Conservation (phyloP, 2,797 vertebrate species). For the Malacoctenus gilli region DNA sequence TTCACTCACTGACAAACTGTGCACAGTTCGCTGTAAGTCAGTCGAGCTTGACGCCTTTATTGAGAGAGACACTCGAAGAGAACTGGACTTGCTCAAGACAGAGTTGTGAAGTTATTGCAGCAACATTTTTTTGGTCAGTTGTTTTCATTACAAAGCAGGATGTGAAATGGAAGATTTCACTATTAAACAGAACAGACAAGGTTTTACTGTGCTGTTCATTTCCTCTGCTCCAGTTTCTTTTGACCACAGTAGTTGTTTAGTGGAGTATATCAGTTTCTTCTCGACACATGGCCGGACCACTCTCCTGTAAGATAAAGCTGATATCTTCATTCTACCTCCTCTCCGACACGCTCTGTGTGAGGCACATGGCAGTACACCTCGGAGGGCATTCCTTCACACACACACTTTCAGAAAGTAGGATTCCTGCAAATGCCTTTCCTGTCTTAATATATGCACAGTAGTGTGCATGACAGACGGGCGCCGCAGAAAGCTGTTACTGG, state of each 20-base stretch:
- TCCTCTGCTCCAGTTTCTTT: constrained; percentile 37
- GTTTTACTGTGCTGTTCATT: constrained; percentile 49
- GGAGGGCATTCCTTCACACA: constrained; percentile 29
- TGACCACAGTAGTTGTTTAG: constrained; percentile 63
- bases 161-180: constrained; percentile 50
- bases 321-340: constrained; percentile 72
- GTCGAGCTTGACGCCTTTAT: neutral
- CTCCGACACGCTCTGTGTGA: constrained; percentile 37
- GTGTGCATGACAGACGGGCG: constrained; percentile 53
- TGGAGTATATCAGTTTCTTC: constrained; percentile 60
- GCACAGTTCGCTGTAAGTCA: neutral
- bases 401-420: constrained; percentile 9
- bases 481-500: constrained; percentile 64
- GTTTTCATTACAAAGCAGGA: constrained; percentile 33
- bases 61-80: constrained; percentile 2
- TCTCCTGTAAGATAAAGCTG: constrained; percentile 71
- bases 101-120: constrained; percentile 2
- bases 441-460: constrained; percentile 61
- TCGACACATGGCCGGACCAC: constrained; percentile 66
- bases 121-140: neutral
- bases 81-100: constrained; percentile 3
- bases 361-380: constrained; percentile 38
- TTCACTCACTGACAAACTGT: constrained; percentile 4
- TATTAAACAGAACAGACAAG: constrained; percentile 49
- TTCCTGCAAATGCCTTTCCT: constrained; percentile 57